These are phyloP conservation scores for Panurus biarmicus DNA, from an alignment of 2,113 vertebrate species.

Conservation along the genomic window DNA sequence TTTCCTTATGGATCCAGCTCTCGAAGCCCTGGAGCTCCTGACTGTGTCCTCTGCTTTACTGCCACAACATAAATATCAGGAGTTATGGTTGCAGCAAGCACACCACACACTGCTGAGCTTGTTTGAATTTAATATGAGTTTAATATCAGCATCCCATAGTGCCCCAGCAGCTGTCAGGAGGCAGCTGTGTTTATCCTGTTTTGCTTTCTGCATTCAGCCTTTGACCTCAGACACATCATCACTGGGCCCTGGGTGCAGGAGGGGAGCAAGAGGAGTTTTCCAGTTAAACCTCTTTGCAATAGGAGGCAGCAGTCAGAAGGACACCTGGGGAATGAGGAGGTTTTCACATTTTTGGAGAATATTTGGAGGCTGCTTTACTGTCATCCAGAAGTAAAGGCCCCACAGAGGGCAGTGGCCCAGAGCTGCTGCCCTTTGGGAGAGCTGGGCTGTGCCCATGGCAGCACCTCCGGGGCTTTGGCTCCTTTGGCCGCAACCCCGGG, in stretches of 20 bases:
- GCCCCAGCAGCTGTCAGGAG: background rate
- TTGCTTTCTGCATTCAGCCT: background rate
- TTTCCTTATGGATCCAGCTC: background rate
- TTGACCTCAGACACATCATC: background rate
- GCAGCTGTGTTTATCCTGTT: background rate
- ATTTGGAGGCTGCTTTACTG: background rate
- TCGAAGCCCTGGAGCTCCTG: background rate
- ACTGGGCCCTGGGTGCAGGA: background rate
- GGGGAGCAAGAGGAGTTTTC: background rate
- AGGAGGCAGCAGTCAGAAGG: background rate
- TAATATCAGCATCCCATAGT: background rate
- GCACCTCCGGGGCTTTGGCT: fast-evolving
- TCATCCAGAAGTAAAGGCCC: background rate
- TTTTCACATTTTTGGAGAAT: background rate
- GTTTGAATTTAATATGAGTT: background rate
- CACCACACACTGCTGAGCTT: background rate
- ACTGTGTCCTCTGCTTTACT: background rate
- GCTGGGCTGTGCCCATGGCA: background rate
- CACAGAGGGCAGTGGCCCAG: background rate
- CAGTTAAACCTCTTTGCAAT: background rate
- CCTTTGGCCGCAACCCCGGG: background rate
- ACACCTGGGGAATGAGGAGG: background rate
- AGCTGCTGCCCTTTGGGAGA: background rate
- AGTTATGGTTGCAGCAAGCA: background rate
- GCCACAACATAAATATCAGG: background rate